Conservation (phyloP, 2,888 invertebrate species). For the Hypena proboscidalis region DNA sequence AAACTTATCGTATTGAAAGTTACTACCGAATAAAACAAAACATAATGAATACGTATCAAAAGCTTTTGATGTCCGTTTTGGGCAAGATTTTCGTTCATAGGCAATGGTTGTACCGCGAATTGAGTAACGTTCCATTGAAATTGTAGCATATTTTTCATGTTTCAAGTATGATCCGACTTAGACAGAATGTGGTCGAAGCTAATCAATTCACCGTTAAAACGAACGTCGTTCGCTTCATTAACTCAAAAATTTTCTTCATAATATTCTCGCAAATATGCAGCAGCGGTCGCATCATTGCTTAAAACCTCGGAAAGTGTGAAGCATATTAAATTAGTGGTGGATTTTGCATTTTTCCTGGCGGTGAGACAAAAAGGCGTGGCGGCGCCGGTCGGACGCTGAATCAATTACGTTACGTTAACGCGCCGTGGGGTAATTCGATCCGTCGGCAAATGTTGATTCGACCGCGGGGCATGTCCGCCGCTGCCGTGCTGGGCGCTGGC, state of each 20-base stretch:
- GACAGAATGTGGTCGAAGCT: too few relatives aligned
- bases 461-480: constrained; percentile 64
- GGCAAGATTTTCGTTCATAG: too few relatives aligned
- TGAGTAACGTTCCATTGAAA: too few relatives aligned
- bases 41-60: too few relatives aligned
- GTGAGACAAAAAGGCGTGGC: constrained; percentile 71
- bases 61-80: too few relatives aligned
- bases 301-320: constrained; percentile 53
- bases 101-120: too few relatives aligned
- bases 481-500: constrained; percentile 33
- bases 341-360: constrained; percentile 68
- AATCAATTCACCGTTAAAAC: too few relatives aligned
- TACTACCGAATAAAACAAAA: too few relatives aligned
- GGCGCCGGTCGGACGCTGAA: constrained; percentile 69
- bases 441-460: constrained; percentile 81
- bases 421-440: constrained; percentile 78
- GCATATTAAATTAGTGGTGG: constrained; percentile 75
- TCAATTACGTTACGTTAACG: constrained; percentile 80
- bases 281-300: constrained; percentile 29
- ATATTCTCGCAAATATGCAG: constrained; percentile 31
- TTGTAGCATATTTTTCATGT: too few relatives aligned
- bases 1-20: too few relatives aligned
- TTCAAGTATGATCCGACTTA: too few relatives aligned
- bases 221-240: neutral
- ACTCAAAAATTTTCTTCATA: constrained; percentile 5